Conservation (phyloP, 2,113 vertebrate genomes). For the Rhynchomys soricoides region DNA sequence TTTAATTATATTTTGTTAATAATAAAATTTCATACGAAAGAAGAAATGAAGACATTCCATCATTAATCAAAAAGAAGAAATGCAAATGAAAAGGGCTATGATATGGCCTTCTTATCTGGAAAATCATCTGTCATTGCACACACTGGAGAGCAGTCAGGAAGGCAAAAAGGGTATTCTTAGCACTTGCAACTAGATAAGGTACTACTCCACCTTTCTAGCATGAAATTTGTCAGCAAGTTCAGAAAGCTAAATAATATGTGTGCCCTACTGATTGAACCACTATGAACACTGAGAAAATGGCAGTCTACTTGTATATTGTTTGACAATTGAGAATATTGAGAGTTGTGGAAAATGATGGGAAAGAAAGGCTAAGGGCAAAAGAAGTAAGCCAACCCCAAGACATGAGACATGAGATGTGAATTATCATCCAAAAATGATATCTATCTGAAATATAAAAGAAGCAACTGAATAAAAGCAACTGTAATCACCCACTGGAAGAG, state of each 20-base stretch:
- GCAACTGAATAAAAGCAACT: neutral
- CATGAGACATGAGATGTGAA: neutral
- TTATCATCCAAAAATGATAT: neutral
- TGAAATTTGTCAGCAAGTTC: neutral
- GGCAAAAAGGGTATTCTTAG: neutral
- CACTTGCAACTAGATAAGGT: neutral
- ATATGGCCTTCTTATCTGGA: neutral
- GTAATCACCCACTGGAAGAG: neutral
- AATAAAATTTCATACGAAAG: neutral
- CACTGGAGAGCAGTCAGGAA: no score
- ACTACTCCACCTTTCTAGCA: neutral
- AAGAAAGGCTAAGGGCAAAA: neutral
- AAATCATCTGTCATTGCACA: neutral
- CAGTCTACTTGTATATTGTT: neutral
- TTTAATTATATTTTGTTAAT: neutral
- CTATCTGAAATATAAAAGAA: neutral
- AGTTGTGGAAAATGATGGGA: neutral
- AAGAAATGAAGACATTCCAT: neutral
- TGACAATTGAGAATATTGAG: neutral
- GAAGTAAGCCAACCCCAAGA: neutral
- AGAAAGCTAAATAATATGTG: neutral
- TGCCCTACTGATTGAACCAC: neutral
- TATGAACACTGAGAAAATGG: neutral
- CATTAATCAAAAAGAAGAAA: neutral
- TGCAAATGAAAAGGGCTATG: neutral